Percentiles rank a stretch among this genome's conserved stretches.
These are phyloP conservation scores for Tarsius wallacei DNA, from an alignment of 2,797 vertebrate genomes.

Conservation along the genomic window DNA sequence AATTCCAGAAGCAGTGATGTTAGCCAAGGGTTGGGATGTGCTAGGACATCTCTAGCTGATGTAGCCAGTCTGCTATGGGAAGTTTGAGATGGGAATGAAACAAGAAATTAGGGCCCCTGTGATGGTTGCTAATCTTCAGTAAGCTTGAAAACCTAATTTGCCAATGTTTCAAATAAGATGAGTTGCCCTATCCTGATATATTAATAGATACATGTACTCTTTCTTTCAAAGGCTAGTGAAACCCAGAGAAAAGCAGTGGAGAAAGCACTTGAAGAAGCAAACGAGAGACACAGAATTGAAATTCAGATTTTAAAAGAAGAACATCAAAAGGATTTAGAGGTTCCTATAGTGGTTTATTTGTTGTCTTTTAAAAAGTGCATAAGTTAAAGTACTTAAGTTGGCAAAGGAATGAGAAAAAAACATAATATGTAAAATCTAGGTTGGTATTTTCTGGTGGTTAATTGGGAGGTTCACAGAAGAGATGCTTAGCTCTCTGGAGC, in stretches of 20 bases:
- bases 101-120: background rate
- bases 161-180: background rate
- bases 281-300: conserved; percentile 72
- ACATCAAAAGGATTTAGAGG: conserved; percentile 80
- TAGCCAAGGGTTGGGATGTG: background rate
- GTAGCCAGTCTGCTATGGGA: background rate
- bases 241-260: conserved; percentile 87
- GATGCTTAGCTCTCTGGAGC: background rate
- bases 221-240: conserved; percentile 86
- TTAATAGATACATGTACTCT: conserved; percentile 40
- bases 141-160: conserved; percentile 13
- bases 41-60: background rate
- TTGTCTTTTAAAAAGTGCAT: conserved; percentile 13
- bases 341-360: conserved; percentile 70
- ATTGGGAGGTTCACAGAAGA: background rate
- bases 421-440: background rate
- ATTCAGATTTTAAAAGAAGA: conserved; percentile 83
- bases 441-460: background rate
- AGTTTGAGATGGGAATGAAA: background rate
- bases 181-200: background rate
- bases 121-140: background rate
- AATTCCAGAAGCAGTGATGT: background rate
- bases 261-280: conserved; percentile 85
- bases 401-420: background rate
- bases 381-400: background rate